phyloP scores from a whole-genome alignment of 2,113 vertebrate species.

The Myrmophylax atrothorax region DNA sequence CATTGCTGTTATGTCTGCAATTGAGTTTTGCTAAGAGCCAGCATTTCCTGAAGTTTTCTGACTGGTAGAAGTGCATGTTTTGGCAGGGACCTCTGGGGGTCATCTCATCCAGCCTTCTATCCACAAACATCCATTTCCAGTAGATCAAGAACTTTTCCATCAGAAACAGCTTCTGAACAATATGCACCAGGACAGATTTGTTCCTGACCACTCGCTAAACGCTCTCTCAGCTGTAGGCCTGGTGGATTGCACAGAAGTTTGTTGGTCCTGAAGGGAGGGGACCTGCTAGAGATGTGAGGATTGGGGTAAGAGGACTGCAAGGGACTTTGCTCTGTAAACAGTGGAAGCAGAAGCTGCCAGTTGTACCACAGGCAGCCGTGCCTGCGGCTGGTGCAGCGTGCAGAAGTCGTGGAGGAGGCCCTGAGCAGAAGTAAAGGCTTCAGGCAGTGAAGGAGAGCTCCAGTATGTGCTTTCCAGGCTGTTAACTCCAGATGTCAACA shows the following conservation, averaged over 20 bases:
- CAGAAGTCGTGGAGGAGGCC: neutral
- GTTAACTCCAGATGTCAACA: conserved; percentile 6
- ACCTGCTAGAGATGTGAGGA: neutral
- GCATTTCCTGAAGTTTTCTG: neutral
- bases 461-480: neutral
- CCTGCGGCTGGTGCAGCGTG: fast-evolving
- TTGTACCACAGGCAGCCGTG: neutral
- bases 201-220: fast-evolving
- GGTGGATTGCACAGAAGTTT: neutral
- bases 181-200: fast-evolving
- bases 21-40: neutral
- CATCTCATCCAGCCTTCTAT: neutral
- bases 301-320: neutral
- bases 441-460: neutral
- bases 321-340: neutral
- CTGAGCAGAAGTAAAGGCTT: neutral
- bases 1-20: neutral
- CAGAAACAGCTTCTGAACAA: neutral
- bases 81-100: neutral
- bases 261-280: neutral
- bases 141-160: neutral
- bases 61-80: fast-evolving
- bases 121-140: neutral
- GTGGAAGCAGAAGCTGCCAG: neutral
- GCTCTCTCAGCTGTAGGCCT: neutral